These are phyloP conservation scores for Cyrtorhinus lividipennis DNA, from an alignment of 1,140 invertebrate genomes.

Conservation along the genomic window DNA sequence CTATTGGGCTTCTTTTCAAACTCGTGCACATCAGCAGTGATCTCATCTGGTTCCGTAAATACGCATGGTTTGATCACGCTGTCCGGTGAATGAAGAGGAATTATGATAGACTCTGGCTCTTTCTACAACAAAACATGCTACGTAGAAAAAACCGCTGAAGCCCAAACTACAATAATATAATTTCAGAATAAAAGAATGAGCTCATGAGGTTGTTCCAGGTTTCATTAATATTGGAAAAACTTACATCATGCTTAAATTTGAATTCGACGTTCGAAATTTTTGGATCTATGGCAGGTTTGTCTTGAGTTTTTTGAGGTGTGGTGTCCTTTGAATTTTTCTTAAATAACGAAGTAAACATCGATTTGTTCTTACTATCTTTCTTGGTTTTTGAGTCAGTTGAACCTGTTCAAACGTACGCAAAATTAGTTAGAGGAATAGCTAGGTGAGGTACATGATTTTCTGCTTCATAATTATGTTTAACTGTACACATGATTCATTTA, in stretches of 20 bases:
- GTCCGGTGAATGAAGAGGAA: conserved; percentile 37
- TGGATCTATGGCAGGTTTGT: conserved; percentile 22
- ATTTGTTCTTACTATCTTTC: conserved; percentile 23
- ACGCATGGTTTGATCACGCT: conserved; percentile 18
- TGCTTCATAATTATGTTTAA: too few species aligned
- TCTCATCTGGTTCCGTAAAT: conserved; percentile 13
- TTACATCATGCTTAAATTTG: conserved; percentile 24
- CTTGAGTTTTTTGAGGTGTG: conserved; percentile 8
- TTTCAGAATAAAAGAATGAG: too few species aligned
- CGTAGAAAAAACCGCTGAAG: neutral
- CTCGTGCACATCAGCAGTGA: neutral
- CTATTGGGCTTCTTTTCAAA: neutral
- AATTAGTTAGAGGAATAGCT: too few species aligned
- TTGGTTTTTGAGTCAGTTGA: conserved; percentile 20
- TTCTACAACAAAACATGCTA: neutral
- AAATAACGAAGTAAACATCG: conserved; percentile 23
- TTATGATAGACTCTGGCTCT: conserved; percentile 30
- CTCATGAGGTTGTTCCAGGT: too few species aligned
- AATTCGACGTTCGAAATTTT: conserved; percentile 25
- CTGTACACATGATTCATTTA: too few species aligned
- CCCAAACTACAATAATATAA: too few species aligned
- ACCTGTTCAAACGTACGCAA: conserved; percentile 11
- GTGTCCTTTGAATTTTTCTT: conserved; percentile 23
- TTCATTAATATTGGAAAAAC: neutral
- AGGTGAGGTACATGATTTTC: too few species aligned